A percentile compares a stretch with the other conserved stretches of the same genome.
phyloP scores from a whole-genome alignment of 2,888 invertebrate species.

The Ceramica pisi region DNA sequence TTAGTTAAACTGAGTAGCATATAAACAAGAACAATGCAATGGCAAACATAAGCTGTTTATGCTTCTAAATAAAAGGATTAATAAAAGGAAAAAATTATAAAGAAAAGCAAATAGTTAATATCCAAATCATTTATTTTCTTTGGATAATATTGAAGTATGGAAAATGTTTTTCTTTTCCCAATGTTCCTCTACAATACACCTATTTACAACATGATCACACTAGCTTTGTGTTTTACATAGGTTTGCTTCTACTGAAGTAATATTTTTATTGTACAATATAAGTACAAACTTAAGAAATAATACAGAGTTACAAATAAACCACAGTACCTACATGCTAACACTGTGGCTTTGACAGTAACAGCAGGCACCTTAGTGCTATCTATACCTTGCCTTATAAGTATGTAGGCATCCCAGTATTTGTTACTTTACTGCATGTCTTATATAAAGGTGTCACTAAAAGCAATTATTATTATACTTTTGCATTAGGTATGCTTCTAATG shows the following conservation, averaged over 20 bases:
- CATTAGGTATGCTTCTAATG: conserved; percentile 22
- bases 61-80: conserved; percentile 9
- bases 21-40: conserved; percentile 1
- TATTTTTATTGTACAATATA: conserved; percentile 61
- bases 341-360: conserved; percentile 30
- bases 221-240: conserved; percentile 68
- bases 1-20: neutral
- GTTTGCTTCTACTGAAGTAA: conserved; percentile 62
- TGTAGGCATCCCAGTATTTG: conserved; percentile 10
- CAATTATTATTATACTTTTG: neutral
- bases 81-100: no score
- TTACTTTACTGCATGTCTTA: conserved; percentile 9
- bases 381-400: conserved; percentile 17
- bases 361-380: conserved; percentile 28
- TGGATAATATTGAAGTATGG: conserved; percentile 76
- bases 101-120: conserved; percentile 66
- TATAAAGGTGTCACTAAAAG: conserved; percentile 20
- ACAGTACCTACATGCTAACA: conserved; percentile 31
- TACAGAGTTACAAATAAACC: conserved; percentile 28
- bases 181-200: conserved; percentile 69
- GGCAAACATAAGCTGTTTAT: neutral
- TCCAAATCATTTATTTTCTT: conserved; percentile 77
- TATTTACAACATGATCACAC: conserved; percentile 72
- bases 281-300: conserved; percentile 63
- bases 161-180: conserved; percentile 70